A percentile compares a stretch with the other conserved stretches of the same genome.
Conservation (phyloP, 2,797 vertebrate genomes). For the Bradypodion pumilum region DNA sequence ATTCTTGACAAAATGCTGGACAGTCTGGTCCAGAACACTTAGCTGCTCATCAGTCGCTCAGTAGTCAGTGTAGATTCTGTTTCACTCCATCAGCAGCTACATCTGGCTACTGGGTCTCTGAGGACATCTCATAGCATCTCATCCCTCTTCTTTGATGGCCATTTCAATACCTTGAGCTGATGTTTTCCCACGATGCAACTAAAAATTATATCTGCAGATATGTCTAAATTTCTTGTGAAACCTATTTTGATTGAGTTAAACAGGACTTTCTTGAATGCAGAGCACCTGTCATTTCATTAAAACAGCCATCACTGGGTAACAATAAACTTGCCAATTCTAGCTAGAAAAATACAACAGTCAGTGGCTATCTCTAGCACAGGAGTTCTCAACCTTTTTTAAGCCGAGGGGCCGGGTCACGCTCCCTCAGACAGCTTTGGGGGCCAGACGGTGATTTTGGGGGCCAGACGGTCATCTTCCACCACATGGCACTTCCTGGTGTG, state of each 20-base stretch:
- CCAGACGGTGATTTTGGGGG: too few relatives aligned
- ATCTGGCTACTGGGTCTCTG: slow-evolving; percentile 99
- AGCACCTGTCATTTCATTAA: neutral
- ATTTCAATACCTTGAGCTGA: slow-evolving; percentile 58
- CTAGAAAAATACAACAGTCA: slow-evolving; percentile 1
- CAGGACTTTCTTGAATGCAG: neutral
- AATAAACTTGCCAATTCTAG: neutral
- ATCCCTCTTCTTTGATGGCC: slow-evolving; percentile 47
- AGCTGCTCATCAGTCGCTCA: slow-evolving; percentile 90
- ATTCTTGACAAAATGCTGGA: slow-evolving; percentile 36
- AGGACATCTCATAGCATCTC: slow-evolving; percentile 76
- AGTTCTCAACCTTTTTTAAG: too few relatives aligned
- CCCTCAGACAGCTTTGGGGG: too few relatives aligned
- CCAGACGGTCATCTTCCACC: too few relatives aligned
- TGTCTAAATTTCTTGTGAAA: slow-evolving; percentile 39
- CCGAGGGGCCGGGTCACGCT: too few relatives aligned
- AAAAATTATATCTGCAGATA: neutral
- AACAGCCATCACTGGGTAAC: neutral
- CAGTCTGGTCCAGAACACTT: slow-evolving; percentile 39
- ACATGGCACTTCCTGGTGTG: too few relatives aligned
- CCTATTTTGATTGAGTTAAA: slow-evolving; percentile 40
- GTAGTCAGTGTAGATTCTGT: slow-evolving; percentile 99
- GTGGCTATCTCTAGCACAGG: neutral
- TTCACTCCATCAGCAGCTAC: slow-evolving; percentile 95
- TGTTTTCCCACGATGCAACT: slow-evolving; percentile 66